phyloP scores from a whole-genome alignment of 2,797 vertebrate genomes.

The Lepus townsendii region DNA sequence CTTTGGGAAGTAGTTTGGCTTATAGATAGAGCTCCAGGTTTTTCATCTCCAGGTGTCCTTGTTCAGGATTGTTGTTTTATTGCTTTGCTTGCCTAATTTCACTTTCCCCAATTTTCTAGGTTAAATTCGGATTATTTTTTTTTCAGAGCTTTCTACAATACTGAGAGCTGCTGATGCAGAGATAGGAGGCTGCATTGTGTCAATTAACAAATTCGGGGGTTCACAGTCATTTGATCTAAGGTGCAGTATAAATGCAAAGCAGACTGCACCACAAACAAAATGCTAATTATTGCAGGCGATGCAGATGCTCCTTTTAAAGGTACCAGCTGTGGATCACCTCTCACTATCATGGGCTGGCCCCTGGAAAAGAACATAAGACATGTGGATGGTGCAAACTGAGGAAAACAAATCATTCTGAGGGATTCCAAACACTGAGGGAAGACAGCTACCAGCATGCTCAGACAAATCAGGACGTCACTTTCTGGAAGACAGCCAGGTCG shows the following conservation, averaged over 20 bases:
- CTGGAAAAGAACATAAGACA: conserved; percentile 40
- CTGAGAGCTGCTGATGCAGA: neutral
- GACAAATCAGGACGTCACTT: conserved; percentile 70
- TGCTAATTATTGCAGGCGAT: conserved; percentile 75
- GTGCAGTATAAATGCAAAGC: conserved; percentile 82
- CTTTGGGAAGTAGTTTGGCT: conserved; percentile 19
- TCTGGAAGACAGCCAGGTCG: conserved; percentile 52
- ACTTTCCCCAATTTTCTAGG: conserved; percentile 70
- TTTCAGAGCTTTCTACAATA: conserved; percentile 66
- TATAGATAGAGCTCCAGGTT: neutral
- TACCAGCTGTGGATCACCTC: conserved; percentile 74
- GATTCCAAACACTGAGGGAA: conserved; percentile 67
- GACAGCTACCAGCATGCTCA: neutral
- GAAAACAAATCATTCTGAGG: conserved; percentile 68
- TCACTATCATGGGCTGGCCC: conserved; percentile 63
- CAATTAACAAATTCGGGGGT: conserved; percentile 72
- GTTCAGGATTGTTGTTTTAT: conserved; percentile 64
- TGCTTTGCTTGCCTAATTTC: conserved; percentile 68
- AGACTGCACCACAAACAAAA: conserved; percentile 71
- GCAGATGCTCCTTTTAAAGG: conserved; percentile 74
- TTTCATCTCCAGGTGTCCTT: conserved; percentile 75
- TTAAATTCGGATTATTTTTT: conserved; percentile 74
- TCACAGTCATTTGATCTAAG: conserved; percentile 78
- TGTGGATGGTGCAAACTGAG: conserved; percentile 38
- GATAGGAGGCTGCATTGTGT: conserved; percentile 40